These are phyloP conservation scores for Ophion costatus DNA, from an alignment of 2,888 invertebrate species.

Conservation along the genomic window DNA sequence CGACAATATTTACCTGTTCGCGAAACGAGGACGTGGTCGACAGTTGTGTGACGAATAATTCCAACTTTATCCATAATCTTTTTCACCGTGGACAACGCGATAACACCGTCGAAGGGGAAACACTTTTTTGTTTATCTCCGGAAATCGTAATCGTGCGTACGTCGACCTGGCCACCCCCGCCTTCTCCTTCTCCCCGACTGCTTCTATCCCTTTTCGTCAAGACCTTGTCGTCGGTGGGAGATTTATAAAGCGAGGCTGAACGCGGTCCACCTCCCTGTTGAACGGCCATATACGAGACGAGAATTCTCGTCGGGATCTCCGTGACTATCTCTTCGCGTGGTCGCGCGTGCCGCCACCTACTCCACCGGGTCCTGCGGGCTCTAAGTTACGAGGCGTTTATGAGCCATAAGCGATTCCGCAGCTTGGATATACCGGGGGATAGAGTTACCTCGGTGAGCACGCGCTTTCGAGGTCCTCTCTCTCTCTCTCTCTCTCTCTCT, in stretches of 20 bases:
- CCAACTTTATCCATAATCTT: constrained; percentile 34
- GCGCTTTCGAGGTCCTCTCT: constrained; percentile 45
- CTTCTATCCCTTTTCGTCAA: constrained; percentile 18
- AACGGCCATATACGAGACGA: constrained; percentile 40
- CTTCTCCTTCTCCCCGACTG: constrained; percentile 1
- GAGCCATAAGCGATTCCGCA: constrained; percentile 82
- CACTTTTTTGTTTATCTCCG: constrained; percentile 16
- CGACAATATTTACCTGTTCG: constrained; percentile 40
- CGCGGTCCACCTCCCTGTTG: constrained; percentile 22
- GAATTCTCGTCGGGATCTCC: constrained; percentile 63
- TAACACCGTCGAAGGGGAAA: constrained; percentile 4
- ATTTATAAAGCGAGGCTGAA: constrained; percentile 50
- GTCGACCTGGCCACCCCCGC: constrained; percentile 15
- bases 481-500: constrained; percentile 45
- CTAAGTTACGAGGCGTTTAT: constrained; percentile 83
- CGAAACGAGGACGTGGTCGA: constrained; percentile 12
- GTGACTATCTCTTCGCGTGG: constrained; percentile 67
- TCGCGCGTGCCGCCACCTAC: constrained; percentile 63
- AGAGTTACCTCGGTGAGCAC: constrained; percentile 78
- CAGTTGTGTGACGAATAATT: constrained; percentile 4
- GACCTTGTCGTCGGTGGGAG: constrained; percentile 42
- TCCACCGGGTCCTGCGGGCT: constrained; percentile 71
- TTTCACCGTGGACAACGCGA: constrained; percentile 18
- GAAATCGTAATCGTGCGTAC: background rate
- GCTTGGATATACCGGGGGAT: constrained; percentile 74